These are phyloP conservation scores for Ectropis grisescens DNA, from an alignment of 1,140 invertebrate species.

Conservation along the genomic window DNA sequence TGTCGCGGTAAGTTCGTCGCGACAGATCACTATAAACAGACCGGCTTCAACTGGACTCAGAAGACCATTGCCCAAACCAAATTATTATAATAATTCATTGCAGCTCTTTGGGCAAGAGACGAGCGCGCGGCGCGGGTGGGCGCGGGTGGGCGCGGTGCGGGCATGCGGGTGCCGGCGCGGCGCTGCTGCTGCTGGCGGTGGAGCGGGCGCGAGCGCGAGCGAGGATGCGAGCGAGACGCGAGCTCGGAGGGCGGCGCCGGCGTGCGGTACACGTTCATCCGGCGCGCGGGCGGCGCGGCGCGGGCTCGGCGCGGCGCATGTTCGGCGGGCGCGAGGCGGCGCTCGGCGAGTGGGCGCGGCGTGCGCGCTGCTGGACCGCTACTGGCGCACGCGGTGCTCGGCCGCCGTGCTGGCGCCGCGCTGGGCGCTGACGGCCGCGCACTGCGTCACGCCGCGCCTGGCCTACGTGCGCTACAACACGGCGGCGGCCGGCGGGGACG, in stretches of 20 bases:
- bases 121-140: neutral
- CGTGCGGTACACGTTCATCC: constrained; percentile 18
- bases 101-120: too few relatives aligned
- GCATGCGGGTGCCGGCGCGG: neutral
- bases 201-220: constrained; percentile 4
- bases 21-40: too few relatives aligned
- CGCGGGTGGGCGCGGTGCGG: neutral
- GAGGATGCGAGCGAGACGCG: constrained; percentile 2
- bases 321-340: too few relatives aligned
- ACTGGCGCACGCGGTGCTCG: constrained; percentile 34
- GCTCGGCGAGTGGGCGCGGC: constrained; percentile 30
- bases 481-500: constrained; percentile 21
- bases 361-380: constrained; percentile 37
- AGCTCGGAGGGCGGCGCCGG: constrained; percentile 1
- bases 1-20: too few relatives aligned
- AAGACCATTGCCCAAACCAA: too few relatives aligned
- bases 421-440: constrained; percentile 51
- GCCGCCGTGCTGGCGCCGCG: constrained; percentile 22
- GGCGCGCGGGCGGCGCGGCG: constrained; percentile 4
- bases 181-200: constrained; percentile 1
- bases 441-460: constrained; percentile 30
- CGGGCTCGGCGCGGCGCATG: too few relatives aligned
- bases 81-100: too few relatives aligned
- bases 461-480: constrained; percentile 44
- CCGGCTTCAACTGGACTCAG: too few relatives aligned